These are phyloP conservation scores for Hermetia illucens DNA, from an alignment of 1,140 invertebrate genomes.

Conservation along the genomic window DNA sequence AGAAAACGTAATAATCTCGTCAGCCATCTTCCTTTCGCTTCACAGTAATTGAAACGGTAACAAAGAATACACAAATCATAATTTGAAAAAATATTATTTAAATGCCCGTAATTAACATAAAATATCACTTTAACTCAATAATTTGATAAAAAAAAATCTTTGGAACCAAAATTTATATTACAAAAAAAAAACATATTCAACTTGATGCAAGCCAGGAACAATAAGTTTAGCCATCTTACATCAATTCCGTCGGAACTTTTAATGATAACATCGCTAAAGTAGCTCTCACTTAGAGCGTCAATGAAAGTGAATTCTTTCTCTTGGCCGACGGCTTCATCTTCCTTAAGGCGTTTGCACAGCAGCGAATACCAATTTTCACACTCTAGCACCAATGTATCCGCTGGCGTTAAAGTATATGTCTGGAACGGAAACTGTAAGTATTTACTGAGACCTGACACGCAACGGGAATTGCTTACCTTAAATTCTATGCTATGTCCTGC, in stretches of 20 bases:
- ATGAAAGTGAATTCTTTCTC: slow-evolving; percentile 38
- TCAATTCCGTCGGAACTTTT: slow-evolving; percentile 23
- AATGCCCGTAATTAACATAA: too few relatives aligned
- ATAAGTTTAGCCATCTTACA: slow-evolving; percentile 6
- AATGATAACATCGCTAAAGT: slow-evolving; percentile 44
- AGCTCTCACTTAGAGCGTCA: slow-evolving; percentile 46
- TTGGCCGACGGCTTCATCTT: slow-evolving; percentile 31
- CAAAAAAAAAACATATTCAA: neutral
- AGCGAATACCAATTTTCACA: slow-evolving; percentile 49
- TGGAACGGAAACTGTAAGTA: slow-evolving; percentile 8
- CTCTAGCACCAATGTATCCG: slow-evolving; percentile 39
- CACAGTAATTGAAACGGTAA: neutral
- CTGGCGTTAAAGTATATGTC: slow-evolving; percentile 34
- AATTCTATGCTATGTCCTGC: slow-evolving; percentile 52
- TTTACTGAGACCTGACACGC: neutral
- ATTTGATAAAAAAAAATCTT: neutral
- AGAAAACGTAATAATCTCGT: slow-evolving; percentile 8
- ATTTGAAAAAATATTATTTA: too few relatives aligned
- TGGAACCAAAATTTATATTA: neutral
- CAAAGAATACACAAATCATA: neutral
- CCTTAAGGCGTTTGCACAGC: slow-evolving; percentile 41
- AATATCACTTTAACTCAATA: too few relatives aligned
- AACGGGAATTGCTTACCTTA: slow-evolving; percentile 30
- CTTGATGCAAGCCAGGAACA: neutral
- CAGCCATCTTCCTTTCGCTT: neutral